Evolutionary conservation across 2,888 invertebrate species (phyloP).

Genomic region (Adelphocoris suturalis): DNA sequence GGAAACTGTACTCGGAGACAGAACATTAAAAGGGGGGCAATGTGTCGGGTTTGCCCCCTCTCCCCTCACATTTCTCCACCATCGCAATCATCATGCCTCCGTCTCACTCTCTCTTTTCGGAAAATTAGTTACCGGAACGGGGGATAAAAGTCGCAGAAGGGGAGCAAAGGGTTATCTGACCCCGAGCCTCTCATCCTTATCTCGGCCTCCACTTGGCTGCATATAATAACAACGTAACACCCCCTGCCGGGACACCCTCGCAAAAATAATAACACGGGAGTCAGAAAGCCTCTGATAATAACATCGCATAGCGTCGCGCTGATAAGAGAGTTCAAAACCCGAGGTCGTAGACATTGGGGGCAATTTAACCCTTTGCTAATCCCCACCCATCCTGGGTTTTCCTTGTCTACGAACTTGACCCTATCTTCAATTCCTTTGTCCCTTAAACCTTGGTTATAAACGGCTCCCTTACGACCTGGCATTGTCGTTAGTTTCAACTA

Average conservation of each 20-base stretch:
- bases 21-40: conserved; percentile 44
- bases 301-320: conserved; percentile 37
- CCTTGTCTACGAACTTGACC: conserved; percentile 57
- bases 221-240: conserved; percentile 70
- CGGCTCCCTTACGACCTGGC: conserved; percentile 58
- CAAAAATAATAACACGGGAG: conserved; percentile 69
- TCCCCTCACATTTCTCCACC: neutral
- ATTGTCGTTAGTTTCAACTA: conserved; percentile 65
- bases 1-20: conserved; percentile 21
- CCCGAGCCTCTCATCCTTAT: conserved; percentile 55
- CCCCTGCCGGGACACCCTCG: neutral
- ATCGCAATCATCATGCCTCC: neutral
- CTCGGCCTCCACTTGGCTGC: conserved; percentile 68
- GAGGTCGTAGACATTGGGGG: conserved; percentile 48
- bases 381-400: neutral
- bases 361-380: conserved; percentile 65
- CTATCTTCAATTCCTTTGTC: conserved; percentile 58
- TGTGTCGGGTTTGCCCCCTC: conserved; percentile 26
- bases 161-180: conserved; percentile 63
- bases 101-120: conserved; percentile 17
- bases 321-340: conserved; percentile 45
- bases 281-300: conserved; percentile 60
- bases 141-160: conserved; percentile 49
- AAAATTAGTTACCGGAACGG: conserved; percentile 48
- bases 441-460: conserved; percentile 47